These are phyloP conservation scores for Gymnogyps californianus DNA, from an alignment of 2,113 vertebrate genomes.

Conservation along the genomic window DNA sequence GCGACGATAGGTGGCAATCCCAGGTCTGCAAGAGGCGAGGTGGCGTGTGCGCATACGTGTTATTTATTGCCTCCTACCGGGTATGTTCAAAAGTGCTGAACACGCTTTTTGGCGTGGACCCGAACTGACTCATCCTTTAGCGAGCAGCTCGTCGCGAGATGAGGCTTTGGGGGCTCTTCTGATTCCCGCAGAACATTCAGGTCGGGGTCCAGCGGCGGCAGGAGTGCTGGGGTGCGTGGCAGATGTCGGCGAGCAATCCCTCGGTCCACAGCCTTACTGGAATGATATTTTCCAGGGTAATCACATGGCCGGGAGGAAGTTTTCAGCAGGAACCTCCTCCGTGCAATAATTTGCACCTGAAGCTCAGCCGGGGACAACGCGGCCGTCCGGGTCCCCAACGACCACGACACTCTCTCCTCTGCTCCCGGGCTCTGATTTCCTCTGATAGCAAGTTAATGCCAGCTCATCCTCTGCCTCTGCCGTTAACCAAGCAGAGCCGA, in stretches of 20 bases:
- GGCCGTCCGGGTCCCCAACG: rapidly evolving
- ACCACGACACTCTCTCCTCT: rapidly evolving
- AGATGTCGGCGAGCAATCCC: rapidly evolving
- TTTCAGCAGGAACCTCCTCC: not conserved
- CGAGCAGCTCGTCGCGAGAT: rapidly evolving
- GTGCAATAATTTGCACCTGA: not conserved
- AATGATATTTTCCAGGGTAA: not conserved
- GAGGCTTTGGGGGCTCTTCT: not conserved
- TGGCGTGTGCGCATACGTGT: not conserved
- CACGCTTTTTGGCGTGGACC: not conserved
- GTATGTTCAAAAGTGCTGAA: not conserved
- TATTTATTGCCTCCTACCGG: not conserved
- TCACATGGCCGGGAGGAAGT: rapidly evolving
- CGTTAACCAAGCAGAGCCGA: not conserved
- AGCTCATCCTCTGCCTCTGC: not conserved
- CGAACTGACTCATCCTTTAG: not conserved
- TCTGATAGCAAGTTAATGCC: not conserved
- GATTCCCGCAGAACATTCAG: rapidly evolving
- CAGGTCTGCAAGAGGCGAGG: not conserved
- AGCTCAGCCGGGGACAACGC: rapidly evolving
- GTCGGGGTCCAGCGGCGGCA: rapidly evolving
- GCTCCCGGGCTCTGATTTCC: not conserved
- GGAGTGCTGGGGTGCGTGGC: rapidly evolving
- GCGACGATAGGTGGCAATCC: not conserved
- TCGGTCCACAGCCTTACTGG: no score